Conservation (phyloP, 2,888 invertebrate genomes). For the Epirrhoe alternata region DNA sequence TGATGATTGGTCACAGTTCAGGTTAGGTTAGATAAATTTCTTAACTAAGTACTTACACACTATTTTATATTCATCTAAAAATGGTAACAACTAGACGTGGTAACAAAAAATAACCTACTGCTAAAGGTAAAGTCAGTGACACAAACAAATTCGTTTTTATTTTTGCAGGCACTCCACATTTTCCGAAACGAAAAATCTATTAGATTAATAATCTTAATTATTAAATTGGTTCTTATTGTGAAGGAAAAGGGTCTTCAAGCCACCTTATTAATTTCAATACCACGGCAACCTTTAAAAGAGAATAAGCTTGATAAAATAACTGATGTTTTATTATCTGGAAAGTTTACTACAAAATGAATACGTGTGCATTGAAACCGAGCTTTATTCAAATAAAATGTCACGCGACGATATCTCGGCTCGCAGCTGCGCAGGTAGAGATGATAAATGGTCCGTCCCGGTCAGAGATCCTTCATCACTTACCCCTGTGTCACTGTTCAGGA, state of each 20-base stretch:
- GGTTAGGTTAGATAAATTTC: too few species aligned
- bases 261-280: background rate
- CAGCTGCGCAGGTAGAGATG: constrained; percentile 37
- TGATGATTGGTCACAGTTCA: too few species aligned
- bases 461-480: constrained; percentile 27
- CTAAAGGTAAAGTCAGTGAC: too few species aligned
- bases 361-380: constrained; percentile 13
- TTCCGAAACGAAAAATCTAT: too few species aligned
- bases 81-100: too few species aligned
- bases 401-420: constrained; percentile 38
- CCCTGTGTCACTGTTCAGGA: constrained; percentile 13
- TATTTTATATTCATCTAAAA: too few species aligned
- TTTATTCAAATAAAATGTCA: constrained; percentile 38
- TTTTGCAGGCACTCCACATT: too few species aligned
- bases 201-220: background rate
- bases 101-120: too few species aligned
- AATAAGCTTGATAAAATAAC: constrained; percentile 9
- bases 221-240: background rate
- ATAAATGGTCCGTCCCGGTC: constrained; percentile 30
- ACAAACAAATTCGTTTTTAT: too few species aligned
- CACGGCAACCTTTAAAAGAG: background rate
- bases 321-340: background rate
- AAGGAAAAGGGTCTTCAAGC: background rate
- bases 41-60: too few species aligned
- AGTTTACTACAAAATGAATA: constrained; percentile 4